A percentile compares a stretch with the other conserved stretches of the same genome.
phyloP scores from a whole-genome alignment of 2,888 invertebrate species.

The Dichetophora obliterata region DNA sequence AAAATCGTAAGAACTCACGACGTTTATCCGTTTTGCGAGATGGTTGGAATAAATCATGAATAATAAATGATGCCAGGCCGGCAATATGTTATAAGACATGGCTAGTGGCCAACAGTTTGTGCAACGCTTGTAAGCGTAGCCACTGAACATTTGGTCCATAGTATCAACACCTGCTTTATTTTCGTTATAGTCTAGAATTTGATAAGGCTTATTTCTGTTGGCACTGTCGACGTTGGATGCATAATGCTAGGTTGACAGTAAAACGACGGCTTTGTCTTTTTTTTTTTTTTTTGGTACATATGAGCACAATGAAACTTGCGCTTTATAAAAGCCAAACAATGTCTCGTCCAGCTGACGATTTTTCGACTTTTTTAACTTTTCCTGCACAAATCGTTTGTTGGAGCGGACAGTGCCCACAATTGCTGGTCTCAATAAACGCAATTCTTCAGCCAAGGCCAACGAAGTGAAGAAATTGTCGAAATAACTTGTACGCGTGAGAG shows the following conservation, averaged over 20 bases:
- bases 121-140: neutral
- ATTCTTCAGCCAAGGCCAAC: conserved; percentile 26
- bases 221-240: neutral
- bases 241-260: conserved; percentile 20
- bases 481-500: no score
- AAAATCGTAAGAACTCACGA: neutral
- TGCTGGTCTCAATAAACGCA: neutral
- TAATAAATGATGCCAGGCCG: no score
- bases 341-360: no score
- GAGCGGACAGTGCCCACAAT: conserved; percentile 34
- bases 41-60: neutral
- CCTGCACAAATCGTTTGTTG: conserved; percentile 34
- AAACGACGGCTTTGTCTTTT: neutral
- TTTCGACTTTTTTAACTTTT: neutral
- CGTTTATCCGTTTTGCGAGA: conserved; percentile 6
- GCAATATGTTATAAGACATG: no score
- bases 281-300: conserved; percentile 30
- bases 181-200: conserved; percentile 32
- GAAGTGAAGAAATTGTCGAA: no score
- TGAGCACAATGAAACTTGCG: conserved; percentile 20
- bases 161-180: conserved; percentile 30
- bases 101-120: no score
- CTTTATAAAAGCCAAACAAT: conserved; percentile 22
- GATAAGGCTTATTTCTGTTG: conserved; percentile 20
- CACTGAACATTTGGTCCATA: neutral